phyloP scores from a whole-genome alignment of 2,113 vertebrate species.

The pig (Sus scrofa) region DNA sequence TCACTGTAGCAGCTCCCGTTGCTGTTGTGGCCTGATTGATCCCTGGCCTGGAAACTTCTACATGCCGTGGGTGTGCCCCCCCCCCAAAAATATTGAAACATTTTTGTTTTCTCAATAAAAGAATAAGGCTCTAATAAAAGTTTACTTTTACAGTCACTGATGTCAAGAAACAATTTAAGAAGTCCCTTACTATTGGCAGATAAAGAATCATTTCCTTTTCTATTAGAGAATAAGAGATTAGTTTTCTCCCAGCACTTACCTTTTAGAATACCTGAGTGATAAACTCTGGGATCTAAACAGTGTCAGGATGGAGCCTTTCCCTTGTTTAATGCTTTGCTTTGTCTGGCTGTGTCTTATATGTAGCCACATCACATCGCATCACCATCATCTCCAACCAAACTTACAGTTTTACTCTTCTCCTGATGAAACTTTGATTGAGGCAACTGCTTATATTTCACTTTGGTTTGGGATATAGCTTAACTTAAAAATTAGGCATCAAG shows the following conservation, averaged over 20 bases:
- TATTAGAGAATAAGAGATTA: slow-evolving; percentile 45
- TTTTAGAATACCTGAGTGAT: not conserved
- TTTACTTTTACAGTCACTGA: slow-evolving; percentile 27
- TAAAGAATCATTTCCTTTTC: slow-evolving; percentile 57
- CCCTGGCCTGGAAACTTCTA: too few species aligned
- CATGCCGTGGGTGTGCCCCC: too few species aligned
- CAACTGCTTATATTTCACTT: slow-evolving; percentile 33
- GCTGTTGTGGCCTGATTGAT: too few species aligned
- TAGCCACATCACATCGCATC: not conserved
- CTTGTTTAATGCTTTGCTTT: not conserved
- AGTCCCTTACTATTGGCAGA: slow-evolving; percentile 19
- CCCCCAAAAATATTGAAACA: not conserved
- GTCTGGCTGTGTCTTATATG: not conserved
- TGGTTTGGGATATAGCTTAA: slow-evolving; percentile 46
- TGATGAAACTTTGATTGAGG: slow-evolving; percentile 29
- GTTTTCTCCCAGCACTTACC: slow-evolving; percentile 25
- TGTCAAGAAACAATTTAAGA: slow-evolving; percentile 46
- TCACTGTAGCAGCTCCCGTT: too few species aligned
- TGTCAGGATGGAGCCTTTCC: not conserved
- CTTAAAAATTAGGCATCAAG: not conserved
- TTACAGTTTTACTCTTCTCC: slow-evolving; percentile 42
- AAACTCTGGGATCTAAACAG: not conserved
- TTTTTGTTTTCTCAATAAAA: slow-evolving; percentile 58
- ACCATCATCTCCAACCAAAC: not conserved
- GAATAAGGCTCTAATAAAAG: slow-evolving; percentile 47